Conservation (phyloP, 1,140 invertebrate genomes). For the Conus ventricosus region DNA sequence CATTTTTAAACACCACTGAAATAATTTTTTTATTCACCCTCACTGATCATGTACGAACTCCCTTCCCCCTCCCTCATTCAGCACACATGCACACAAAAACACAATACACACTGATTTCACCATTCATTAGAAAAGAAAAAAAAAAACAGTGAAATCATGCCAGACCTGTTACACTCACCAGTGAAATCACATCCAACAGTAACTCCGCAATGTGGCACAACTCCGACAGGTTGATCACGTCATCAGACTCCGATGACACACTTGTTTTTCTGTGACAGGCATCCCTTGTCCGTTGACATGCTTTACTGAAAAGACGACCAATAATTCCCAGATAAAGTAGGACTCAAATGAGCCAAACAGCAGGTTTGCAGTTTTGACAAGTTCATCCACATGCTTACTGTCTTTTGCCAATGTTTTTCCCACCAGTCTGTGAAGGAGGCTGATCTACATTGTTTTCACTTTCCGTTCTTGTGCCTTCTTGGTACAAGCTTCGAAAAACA, state of each 20-base stretch:
- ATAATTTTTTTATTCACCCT: too few species aligned
- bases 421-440: constrained; percentile 6
- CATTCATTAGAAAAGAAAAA: too few species aligned
- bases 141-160: background rate
- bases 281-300: constrained; percentile 74
- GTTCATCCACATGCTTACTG: constrained; percentile 68
- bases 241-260: constrained; percentile 34
- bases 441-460: constrained; percentile 34
- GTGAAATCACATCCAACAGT: constrained; percentile 85
- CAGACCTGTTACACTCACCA: constrained; percentile 72
- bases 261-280: constrained; percentile 29
- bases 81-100: too few species aligned
- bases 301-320: constrained; percentile 82
- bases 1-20: too few species aligned
- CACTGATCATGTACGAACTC: too few species aligned
- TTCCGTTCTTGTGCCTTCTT: constrained; percentile 53
- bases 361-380: constrained; percentile 90
- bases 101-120: too few species aligned
- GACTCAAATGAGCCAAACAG: constrained; percentile 90
- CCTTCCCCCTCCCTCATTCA: too few species aligned
- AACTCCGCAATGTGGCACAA: constrained; percentile 85
- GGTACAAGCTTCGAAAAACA: constrained; percentile 83
- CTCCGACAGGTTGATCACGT: constrained; percentile 71
- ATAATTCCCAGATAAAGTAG: constrained; percentile 91
- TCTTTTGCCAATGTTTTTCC: constrained; percentile 21